Evolutionary conservation across 2,797 vertebrate genomes (phyloP).

Genomic region (Pachyuromys duprasi): DNA sequence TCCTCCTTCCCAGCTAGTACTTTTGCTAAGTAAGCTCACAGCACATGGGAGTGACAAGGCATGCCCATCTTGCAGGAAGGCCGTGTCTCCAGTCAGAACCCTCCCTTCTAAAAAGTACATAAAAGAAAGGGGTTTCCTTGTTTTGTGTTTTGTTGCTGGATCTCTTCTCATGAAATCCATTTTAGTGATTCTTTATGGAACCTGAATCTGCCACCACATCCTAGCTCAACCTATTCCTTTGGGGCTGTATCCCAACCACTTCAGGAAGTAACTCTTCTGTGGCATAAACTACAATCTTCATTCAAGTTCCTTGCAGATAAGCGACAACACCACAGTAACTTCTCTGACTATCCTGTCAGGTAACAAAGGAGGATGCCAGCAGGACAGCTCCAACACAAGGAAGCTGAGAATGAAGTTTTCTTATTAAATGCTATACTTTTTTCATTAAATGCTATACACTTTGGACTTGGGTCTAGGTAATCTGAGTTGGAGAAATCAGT

Average conservation of each 20-base stretch:
- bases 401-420: conserved; percentile 41
- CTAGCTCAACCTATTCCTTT: background rate
- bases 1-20: background rate
- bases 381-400: background rate
- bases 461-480: conserved; percentile 3
- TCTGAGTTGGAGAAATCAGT: background rate
- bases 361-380: background rate
- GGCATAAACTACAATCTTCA: background rate
- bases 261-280: background rate
- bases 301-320: conserved; percentile 28
- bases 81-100: background rate
- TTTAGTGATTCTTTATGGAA: background rate
- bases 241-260: background rate
- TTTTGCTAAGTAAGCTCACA: background rate
- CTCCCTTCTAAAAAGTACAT: background rate
- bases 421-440: conserved; percentile 47
- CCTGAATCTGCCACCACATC: background rate
- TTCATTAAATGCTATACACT: conserved; percentile 44
- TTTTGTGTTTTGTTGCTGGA: background rate
- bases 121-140: background rate
- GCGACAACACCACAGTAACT: background rate
- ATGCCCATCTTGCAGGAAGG: background rate
- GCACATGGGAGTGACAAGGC: background rate
- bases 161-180: background rate
- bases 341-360: background rate